These are phyloP conservation scores for Euglossa dilemma DNA, from an alignment of 1,140 invertebrate species.

Conservation along the genomic window DNA sequence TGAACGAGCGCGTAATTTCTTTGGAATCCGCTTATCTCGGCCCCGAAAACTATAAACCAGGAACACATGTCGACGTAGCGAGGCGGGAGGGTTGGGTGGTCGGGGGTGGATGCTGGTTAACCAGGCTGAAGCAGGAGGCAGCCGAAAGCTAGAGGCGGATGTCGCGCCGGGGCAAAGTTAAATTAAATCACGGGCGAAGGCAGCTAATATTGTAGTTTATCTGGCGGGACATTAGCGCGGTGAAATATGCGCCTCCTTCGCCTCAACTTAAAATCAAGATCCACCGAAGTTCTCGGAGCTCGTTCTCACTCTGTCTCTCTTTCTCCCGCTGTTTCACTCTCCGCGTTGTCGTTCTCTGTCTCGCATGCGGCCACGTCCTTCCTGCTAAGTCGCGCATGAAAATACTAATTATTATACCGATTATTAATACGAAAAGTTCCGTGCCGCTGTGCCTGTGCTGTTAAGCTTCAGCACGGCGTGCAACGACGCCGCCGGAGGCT, in stretches of 20 bases:
- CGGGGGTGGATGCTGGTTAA: slow-evolving; percentile 25
- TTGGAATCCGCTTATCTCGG: slow-evolving; percentile 33
- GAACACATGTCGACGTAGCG: slow-evolving; percentile 38
- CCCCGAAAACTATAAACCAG: slow-evolving; percentile 45
- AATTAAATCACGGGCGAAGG: slow-evolving; percentile 81
- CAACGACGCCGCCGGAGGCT: slow-evolving; percentile 20
- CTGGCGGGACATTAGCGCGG: slow-evolving; percentile 80
- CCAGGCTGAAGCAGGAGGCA: slow-evolving; percentile 36
- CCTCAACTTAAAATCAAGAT: slow-evolving; percentile 83
- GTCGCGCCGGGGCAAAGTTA: slow-evolving; percentile 81
- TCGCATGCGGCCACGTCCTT: slow-evolving; percentile 69
- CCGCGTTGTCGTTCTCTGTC: not conserved
- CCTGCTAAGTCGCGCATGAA: slow-evolving; percentile 82
- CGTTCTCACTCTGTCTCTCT: not conserved
- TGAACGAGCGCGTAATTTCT: slow-evolving; percentile 18
- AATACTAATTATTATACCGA: slow-evolving; percentile 83
- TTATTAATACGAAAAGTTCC: slow-evolving; percentile 83
- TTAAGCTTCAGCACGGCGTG: slow-evolving; percentile 62
- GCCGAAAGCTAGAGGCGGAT: slow-evolving; percentile 74
- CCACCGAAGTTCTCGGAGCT: slow-evolving; percentile 72
- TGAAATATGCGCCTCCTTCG: slow-evolving; percentile 81
- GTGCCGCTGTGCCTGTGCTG: slow-evolving; percentile 55
- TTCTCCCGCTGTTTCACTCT: not conserved
- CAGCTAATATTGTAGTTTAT: slow-evolving; percentile 83
- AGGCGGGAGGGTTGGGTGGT: not conserved